Evolutionary conservation across 2,797 vertebrate species (phyloP).

Genomic region (Channallabes apus): DNA sequence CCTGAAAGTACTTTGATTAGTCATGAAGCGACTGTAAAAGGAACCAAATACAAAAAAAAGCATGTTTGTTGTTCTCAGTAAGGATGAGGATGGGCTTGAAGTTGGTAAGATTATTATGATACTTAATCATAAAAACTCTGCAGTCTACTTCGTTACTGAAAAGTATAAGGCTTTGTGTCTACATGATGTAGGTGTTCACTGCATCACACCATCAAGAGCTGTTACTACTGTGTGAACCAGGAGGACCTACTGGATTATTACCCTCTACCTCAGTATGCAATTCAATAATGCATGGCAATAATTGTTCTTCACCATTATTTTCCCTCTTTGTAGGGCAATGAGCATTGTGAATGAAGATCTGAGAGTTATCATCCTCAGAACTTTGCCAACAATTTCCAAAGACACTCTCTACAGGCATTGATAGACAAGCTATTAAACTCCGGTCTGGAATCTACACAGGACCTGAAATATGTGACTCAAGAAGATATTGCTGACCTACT

Average conservation of each 20-base stretch:
- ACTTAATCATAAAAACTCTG: background rate
- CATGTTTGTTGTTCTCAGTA: background rate
- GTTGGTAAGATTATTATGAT: slow-evolving; percentile 2
- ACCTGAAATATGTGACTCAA: slow-evolving; percentile 40
- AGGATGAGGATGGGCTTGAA: background rate
- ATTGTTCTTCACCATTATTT: slow-evolving; percentile 48
- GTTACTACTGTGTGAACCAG: slow-evolving; percentile 9
- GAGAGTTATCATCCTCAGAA: slow-evolving; percentile 21
- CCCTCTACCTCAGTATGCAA: slow-evolving; percentile 22
- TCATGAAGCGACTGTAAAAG: slow-evolving; percentile 31
- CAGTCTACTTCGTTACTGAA: background rate
- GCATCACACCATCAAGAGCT: background rate
- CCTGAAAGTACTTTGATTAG: slow-evolving; percentile 1
- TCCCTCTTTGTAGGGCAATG: slow-evolving; percentile 20
- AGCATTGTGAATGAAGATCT: slow-evolving; percentile 6
- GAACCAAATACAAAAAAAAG: slow-evolving; percentile 31
- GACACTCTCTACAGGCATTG: background rate
- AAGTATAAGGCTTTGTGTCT: background rate
- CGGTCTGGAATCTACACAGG: slow-evolving; percentile 28
- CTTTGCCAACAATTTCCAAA: slow-evolving; percentile 29
- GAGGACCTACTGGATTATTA: slow-evolving; percentile 36
- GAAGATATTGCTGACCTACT: too few species aligned
- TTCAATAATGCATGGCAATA: slow-evolving; percentile 26
- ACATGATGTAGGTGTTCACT: background rate
- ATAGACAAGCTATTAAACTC: slow-evolving; percentile 22